Conservation (phyloP, 2,113 vertebrate species). For the Synodontis membranacea region DNA sequence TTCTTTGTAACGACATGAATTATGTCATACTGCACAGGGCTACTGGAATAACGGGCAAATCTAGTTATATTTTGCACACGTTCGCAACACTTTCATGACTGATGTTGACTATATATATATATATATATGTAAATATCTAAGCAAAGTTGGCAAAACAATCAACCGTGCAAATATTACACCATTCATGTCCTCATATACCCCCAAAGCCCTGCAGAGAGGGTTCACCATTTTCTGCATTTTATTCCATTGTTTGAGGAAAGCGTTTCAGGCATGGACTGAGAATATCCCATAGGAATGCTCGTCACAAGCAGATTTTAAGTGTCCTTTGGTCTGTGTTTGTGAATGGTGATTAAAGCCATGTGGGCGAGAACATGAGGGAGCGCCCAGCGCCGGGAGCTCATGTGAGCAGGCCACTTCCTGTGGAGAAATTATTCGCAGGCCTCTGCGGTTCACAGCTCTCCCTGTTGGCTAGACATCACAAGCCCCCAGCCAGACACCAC, state of each 20-base stretch:
- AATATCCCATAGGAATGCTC: constrained; percentile 30
- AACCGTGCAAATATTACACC: background rate
- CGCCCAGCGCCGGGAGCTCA: constrained; percentile 41
- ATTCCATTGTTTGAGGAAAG: constrained; percentile 22
- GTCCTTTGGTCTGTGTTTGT: constrained; percentile 42
- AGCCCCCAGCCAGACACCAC: constrained; percentile 60
- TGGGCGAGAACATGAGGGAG: constrained; percentile 31
- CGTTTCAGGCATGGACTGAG: constrained; percentile 3
- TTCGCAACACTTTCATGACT: background rate
- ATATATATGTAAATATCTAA: no score
- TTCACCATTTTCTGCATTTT: background rate
- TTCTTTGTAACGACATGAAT: constrained; percentile 2
- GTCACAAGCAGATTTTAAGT: constrained; percentile 33
- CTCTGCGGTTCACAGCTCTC: constrained; percentile 48
- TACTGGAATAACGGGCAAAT: constrained; percentile 6
- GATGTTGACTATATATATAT: background rate
- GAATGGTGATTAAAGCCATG: constrained; percentile 44
- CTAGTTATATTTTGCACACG: background rate
- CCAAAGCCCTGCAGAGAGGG: background rate
- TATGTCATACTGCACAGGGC: background rate
- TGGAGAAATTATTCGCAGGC: constrained; percentile 55
- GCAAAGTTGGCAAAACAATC: background rate
- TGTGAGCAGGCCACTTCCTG: constrained; percentile 58
- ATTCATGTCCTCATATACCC: background rate
- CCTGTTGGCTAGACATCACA: constrained; percentile 60